Conservation (phyloP, 1,140 invertebrate species). For the Gryllus bimaculatus region DNA sequence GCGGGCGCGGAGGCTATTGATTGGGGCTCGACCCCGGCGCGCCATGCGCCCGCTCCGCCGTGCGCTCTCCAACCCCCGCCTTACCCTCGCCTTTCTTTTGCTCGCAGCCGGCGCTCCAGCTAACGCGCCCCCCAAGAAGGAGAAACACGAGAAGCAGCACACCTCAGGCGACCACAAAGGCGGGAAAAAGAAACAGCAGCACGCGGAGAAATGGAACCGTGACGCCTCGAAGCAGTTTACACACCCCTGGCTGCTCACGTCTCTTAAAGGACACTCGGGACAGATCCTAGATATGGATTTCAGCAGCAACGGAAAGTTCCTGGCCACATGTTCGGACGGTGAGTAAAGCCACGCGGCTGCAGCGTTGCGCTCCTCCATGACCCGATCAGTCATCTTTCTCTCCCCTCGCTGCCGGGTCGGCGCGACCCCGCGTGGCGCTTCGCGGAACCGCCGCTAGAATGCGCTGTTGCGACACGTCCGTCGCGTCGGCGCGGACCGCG, state of each 20-base stretch:
- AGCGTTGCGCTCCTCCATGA: too few species aligned
- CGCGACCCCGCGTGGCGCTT: not conserved
- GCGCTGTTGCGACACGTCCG: not conserved
- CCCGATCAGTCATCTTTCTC: too few species aligned
- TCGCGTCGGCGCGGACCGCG: not conserved
- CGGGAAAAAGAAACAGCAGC: constrained; percentile 21
- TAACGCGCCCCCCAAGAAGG: constrained; percentile 13
- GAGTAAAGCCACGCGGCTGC: constrained; percentile 31
- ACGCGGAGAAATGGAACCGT: constrained; percentile 20
- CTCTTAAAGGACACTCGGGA: constrained; percentile 70
- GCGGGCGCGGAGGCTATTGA: not conserved
- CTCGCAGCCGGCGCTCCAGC: not conserved
- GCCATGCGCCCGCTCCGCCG: not conserved
- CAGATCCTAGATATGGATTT: constrained; percentile 64
- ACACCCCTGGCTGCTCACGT: constrained; percentile 65
- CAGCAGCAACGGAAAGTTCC: constrained; percentile 71
- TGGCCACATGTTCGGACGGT: constrained; percentile 76
- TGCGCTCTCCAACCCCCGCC: not conserved
- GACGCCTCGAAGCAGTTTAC: constrained; percentile 36
- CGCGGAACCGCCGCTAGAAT: not conserved
- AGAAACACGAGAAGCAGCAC: constrained; percentile 1
- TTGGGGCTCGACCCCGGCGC: not conserved
- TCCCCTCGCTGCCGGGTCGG: not conserved
- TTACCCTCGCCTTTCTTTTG: not conserved
- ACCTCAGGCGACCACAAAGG: not conserved